phyloP scores from a whole-genome alignment of 2,888 invertebrate species.

The Dusona sp. region DNA sequence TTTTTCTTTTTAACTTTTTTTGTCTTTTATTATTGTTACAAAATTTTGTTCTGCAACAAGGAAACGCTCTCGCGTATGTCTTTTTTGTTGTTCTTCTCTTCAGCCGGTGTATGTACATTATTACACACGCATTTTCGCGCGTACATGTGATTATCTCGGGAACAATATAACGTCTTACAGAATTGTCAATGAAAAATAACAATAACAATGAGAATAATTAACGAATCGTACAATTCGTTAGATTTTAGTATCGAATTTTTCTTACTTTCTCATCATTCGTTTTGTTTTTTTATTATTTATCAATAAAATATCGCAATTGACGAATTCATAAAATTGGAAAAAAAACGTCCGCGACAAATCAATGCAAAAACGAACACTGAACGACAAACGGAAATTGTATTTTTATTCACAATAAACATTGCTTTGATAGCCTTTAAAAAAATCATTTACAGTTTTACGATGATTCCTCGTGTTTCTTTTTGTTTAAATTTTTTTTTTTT shows the following conservation, averaged over 20 bases:
- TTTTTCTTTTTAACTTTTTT: constrained; percentile 30
- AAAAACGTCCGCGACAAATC: background rate
- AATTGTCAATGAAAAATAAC: constrained; percentile 49
- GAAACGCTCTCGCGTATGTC: background rate
- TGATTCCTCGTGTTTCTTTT: constrained; percentile 50
- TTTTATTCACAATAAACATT: constrained; percentile 30
- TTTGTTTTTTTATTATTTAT: constrained; percentile 1
- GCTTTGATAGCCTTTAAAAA: constrained; percentile 69
- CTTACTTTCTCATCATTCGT: background rate
- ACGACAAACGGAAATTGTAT: constrained; percentile 16
- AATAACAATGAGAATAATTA: constrained; percentile 42
- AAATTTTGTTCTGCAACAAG: constrained; percentile 42
- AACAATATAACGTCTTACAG: constrained; percentile 59
- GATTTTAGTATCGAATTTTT: constrained; percentile 6
- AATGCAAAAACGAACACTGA: constrained; percentile 4
- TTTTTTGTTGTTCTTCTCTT: constrained; percentile 42
- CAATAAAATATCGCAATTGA: background rate
- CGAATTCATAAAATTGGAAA: background rate
- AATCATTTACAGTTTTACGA: constrained; percentile 70
- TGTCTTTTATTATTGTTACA: too few species aligned
- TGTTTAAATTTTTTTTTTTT: background rate
- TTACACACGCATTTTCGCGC: constrained; percentile 61
- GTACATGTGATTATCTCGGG: constrained; percentile 61
- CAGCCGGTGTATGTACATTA: constrained; percentile 68
- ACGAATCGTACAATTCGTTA: constrained; percentile 12